Evolutionary conservation across 2,888 invertebrate species (phyloP).

Genomic region (Pandemis heparana): DNA sequence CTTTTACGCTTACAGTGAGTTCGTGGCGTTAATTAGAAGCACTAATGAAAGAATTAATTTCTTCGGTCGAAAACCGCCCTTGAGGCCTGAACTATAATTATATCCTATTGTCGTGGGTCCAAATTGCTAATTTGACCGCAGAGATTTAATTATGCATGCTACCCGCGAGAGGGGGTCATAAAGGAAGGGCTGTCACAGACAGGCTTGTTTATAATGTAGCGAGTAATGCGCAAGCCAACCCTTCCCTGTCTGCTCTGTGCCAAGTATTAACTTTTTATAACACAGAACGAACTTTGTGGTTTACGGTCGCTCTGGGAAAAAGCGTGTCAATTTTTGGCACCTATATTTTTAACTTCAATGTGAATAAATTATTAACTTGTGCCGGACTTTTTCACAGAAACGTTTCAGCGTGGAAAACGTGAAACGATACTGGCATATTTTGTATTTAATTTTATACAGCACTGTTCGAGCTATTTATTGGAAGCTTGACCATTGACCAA

Average conservation of each 20-base stretch:
- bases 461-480: constrained; percentile 2
- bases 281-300: constrained; percentile 76
- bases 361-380: constrained; percentile 36
- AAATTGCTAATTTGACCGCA: constrained; percentile 84
- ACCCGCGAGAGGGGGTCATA: constrained; percentile 74
- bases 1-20: constrained; percentile 59
- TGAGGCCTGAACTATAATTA: constrained; percentile 81
- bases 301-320: constrained; percentile 66
- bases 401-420: constrained; percentile 17
- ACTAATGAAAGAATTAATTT: constrained; percentile 79
- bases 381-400: constrained; percentile 20
- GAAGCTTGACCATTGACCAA: neutral
- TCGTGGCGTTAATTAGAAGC: constrained; percentile 71
- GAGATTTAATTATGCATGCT: constrained; percentile 85
- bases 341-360: constrained; percentile 43
- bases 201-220: constrained; percentile 84
- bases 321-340: constrained; percentile 62
- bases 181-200: constrained; percentile 79
- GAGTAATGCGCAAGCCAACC: constrained; percentile 79
- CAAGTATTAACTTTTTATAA: constrained; percentile 83
- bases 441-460: constrained; percentile 19
- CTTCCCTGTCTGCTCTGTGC: constrained; percentile 67
- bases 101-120: constrained; percentile 78
- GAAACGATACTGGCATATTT: constrained; percentile 19
- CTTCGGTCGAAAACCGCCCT: constrained; percentile 79